A percentile compares a stretch with the other conserved stretches of the same genome.
phyloP scores from a whole-genome alignment of 2,888 invertebrate species.

The Stegophylla sp. region DNA sequence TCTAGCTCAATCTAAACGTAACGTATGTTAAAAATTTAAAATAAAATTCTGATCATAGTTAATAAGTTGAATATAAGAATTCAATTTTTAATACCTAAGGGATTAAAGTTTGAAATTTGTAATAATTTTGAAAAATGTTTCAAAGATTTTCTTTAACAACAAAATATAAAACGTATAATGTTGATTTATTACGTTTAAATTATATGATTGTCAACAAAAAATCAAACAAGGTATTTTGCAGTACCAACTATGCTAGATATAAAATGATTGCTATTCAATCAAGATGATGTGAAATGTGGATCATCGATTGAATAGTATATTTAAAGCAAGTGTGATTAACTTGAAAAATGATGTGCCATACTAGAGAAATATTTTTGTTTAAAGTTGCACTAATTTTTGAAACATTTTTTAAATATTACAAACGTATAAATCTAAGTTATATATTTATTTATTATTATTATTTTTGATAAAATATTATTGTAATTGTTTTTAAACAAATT shows the following conservation, averaged over 20 bases:
- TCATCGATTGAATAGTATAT: background rate
- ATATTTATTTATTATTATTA: background rate
- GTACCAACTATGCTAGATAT: background rate
- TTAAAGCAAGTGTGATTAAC: background rate
- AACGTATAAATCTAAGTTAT: conserved; percentile 21
- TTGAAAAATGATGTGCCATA: conserved; percentile 51
- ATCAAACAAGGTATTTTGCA: conserved; percentile 5
- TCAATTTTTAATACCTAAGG: background rate
- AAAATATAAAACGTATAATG: background rate
- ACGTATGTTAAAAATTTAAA: background rate
- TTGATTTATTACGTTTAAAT: conserved; percentile 4
- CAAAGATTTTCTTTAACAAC: conserved; percentile 37
- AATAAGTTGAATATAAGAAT: conserved; percentile 8
- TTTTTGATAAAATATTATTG: conserved; percentile 24
- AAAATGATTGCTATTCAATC: conserved; percentile 7
- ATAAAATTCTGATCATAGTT: conserved; percentile 4
- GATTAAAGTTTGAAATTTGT: conserved; percentile 19
- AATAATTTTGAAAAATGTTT: conserved; percentile 56
- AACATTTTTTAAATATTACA: conserved; percentile 58
- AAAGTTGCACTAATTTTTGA: conserved; percentile 52
- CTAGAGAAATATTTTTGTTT: conserved; percentile 37
- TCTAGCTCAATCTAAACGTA: conserved; percentile 39
- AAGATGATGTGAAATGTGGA: background rate
- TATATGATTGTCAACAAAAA: background rate
- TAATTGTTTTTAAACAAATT: conserved; percentile 10